Conservation (phyloP, 2,797 vertebrate species). For the Oceanodroma leucorhoa region DNA sequence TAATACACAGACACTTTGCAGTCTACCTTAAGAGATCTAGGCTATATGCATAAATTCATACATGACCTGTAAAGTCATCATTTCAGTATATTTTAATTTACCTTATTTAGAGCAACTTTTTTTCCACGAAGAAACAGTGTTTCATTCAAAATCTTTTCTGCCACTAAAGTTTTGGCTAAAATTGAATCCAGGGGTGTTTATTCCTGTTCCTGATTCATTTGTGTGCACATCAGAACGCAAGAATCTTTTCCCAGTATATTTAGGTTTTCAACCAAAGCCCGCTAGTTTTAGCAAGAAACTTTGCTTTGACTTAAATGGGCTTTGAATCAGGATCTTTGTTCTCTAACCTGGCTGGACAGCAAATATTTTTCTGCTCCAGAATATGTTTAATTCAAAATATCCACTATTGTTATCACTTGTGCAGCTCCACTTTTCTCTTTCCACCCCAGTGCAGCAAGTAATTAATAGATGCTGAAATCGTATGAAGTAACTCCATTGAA, state of each 20-base stretch:
- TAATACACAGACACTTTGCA: not conserved
- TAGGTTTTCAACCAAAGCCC: not conserved
- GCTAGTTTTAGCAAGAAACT: not conserved
- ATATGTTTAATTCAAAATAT: not conserved
- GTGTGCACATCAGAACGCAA: not conserved
- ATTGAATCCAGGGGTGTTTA: not conserved
- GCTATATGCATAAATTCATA: not conserved
- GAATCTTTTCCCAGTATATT: not conserved
- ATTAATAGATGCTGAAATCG: not conserved
- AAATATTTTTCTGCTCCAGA: not conserved
- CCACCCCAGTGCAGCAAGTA: not conserved
- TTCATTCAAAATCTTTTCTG: not conserved
- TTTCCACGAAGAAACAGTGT: not conserved
- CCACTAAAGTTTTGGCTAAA: not conserved
- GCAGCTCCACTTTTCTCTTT: not conserved
- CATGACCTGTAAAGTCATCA: not conserved
- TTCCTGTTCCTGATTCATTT: not conserved
- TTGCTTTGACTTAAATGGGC: not conserved
- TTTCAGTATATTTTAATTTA: not conserved
- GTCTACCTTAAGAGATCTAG: not conserved
- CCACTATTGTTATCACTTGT: not conserved
- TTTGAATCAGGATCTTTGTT: not conserved
- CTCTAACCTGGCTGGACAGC: not conserved
- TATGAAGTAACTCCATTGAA: not conserved
- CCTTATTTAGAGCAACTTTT: not conserved